Evolutionary conservation across 2,797 vertebrate genomes (phyloP).

Genomic region (Dromococcyx pavoninus): DNA sequence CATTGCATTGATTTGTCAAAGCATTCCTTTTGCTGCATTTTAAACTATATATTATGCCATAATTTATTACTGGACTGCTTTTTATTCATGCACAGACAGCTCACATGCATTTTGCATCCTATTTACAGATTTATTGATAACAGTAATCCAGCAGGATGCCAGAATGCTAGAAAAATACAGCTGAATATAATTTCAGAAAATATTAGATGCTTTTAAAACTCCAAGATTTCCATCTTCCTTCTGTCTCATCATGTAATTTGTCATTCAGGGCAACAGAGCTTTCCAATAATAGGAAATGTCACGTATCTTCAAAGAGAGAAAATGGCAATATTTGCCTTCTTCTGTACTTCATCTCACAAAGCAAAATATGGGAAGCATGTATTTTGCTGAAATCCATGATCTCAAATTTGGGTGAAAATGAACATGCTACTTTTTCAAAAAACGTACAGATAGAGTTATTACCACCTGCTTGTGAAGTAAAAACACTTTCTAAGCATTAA

Average conservation of each 20-base stretch:
- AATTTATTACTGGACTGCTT: neutral
- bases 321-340: neutral
- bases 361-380: neutral
- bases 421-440: neutral
- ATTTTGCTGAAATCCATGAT: neutral
- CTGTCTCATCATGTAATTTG: neutral
- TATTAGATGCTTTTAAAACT: slow-evolving; percentile 47
- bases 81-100: neutral
- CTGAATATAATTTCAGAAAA: slow-evolving; percentile 24
- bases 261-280: neutral
- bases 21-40: slow-evolving; percentile 7
- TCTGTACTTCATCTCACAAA: neutral
- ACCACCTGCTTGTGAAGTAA: neutral
- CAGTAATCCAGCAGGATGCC: neutral
- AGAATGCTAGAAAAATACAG: neutral
- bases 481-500: neutral
- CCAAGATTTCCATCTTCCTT: slow-evolving; percentile 2
- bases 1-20: slow-evolving; percentile 23
- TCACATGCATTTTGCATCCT: slow-evolving; percentile 20
- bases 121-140: slow-evolving; percentile 25
- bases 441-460: neutral
- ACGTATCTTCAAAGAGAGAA: neutral
- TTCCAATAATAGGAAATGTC: slow-evolving; percentile 11
- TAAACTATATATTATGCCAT: slow-evolving; percentile 22
- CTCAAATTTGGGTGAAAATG: neutral